Base-by-base conservation (phyloP, 1,140 invertebrate genomes). In the Sarcophaga bullata region DNA sequence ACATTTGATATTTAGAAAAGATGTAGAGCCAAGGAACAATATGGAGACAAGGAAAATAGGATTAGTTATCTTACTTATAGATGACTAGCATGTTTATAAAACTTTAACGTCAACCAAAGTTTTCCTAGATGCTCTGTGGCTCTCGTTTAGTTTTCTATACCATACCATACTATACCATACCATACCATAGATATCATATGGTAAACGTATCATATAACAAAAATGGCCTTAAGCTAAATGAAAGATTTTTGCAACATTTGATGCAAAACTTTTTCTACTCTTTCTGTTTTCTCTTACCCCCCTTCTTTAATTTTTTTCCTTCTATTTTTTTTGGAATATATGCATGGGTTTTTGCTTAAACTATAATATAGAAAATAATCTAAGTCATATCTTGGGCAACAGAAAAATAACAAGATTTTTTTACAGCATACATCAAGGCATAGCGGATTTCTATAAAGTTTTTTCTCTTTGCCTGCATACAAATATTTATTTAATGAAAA, bases 181-280 rank as follows among this genome's bases (percentile, higher is more conserved):
- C 25, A 37, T 37, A 37, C 25, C 13, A 58, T 13, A 58, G 9
- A 11, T 58, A 58, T 62, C 17, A 6, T 62, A 62, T 68, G 19
- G n/a, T 19, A 68, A 19, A 68, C 54, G n/a, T 68, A 68, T 68
- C 62, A 68, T 68, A n/a, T 17, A 37, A 19, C n/a, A 19, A 68
- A 25, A 37, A 68, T 8, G 8, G 62, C 62, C 62, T 68, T 68
- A 19, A 68, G 62, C 62, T 68, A 68, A 17, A 68, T 10, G 17
- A 68, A 68, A 68, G 19, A 68, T 68, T 68, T 68, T 68, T 68
- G 62, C 62, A 68, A 68, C n/a, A 68, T 68, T 68, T 68, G 62
- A 68, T 68, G 62, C 62, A 68, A 68, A 58, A 68, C n/a, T 68
- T 68, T 68, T 68, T 68, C 8, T 19, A 9, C 7, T 68, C 0